Evolutionary conservation across 2,888 invertebrate species (phyloP), one percentile per base, ranked within the genome.

Genomic region (Andrena trimmerana): DNA sequence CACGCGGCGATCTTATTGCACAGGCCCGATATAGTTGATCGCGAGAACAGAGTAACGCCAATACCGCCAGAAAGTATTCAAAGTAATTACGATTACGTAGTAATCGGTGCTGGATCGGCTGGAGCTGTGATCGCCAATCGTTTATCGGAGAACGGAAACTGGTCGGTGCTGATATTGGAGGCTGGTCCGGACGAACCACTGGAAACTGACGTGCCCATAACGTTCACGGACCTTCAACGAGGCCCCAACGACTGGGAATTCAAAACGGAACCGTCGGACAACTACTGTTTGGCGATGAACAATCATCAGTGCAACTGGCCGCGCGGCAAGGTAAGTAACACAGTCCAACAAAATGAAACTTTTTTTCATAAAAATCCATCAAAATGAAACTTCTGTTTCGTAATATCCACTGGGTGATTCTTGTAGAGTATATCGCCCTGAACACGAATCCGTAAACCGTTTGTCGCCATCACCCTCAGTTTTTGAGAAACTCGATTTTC

Each of bases 201-300:
- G 0, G 86, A 97, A 1, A 95, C 97, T 0, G 98, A 98, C 85
- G 92, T 97, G 31, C 98, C 98, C 0, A 94, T 96, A 20, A 76
- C 97, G 85, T 97, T 97, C 89, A 97, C 97, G 0, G 94, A 95
- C 0, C 94, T 98, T 27, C 97, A 97, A 94, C 94, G 96, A 16
- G 96, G 97, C 0, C 95, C 96, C 0, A 95, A 97, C 87, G 98
- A 98, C 92, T 98, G 98, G 98, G 96, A 97, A 86, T 98, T 97
- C 92, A 95, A 96, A 84, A 97, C 97, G 0, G 97, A 97, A 91
- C 96, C 97, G 0, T 96, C 96, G 62, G 94, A 95, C 31, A 93
- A 94, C 8, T 97, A 96, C 86, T 97, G 97, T 90, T 94, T 96
- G 87, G 94, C 92, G 5, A 90, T 94, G 92, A 92, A 91, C 7